Evolutionary conservation across 2,888 invertebrate genomes (phyloP).

Genomic region (Cataglyphis livida): DNA sequence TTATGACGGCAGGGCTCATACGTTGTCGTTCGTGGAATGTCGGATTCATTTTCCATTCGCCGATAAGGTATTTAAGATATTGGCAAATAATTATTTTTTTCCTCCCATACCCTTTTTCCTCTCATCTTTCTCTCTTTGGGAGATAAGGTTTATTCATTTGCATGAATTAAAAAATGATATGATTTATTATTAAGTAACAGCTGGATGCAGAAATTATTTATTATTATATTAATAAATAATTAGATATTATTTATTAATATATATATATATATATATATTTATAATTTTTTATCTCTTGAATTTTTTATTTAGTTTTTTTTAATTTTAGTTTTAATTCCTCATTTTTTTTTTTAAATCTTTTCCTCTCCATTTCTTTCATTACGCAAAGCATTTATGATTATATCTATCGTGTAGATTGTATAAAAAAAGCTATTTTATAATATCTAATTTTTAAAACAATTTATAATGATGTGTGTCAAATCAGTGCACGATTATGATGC

Average conservation of each 20-base stretch:
- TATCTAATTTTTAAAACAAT: slow-evolving; percentile 11
- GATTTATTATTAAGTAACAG: background rate
- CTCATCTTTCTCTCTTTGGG: background rate
- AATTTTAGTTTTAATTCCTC: too few species aligned
- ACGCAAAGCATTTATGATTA: background rate
- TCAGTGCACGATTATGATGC: slow-evolving; percentile 19
- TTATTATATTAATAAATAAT: too few species aligned
- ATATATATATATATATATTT: background rate
- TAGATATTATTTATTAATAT: too few species aligned
- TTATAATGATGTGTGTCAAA: slow-evolving; percentile 40
- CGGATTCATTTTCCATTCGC: slow-evolving; percentile 72
- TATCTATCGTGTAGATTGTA: background rate
- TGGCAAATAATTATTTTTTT: slow-evolving; percentile 31
- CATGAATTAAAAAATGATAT: background rate
- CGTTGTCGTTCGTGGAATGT: slow-evolving; percentile 55
- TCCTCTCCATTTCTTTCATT: background rate
- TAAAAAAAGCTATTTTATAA: background rate
- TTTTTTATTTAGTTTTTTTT: background rate
- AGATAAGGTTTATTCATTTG: background rate
- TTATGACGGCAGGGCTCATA: slow-evolving; percentile 74
- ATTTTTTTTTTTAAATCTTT: too few species aligned
- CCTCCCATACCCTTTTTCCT: background rate
- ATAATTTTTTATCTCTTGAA: background rate
- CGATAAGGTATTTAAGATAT: slow-evolving; percentile 63
- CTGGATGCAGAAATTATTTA: background rate